Evolutionary conservation across 2,888 invertebrate genomes (phyloP).

Genomic region (Hydraecia micacea): DNA sequence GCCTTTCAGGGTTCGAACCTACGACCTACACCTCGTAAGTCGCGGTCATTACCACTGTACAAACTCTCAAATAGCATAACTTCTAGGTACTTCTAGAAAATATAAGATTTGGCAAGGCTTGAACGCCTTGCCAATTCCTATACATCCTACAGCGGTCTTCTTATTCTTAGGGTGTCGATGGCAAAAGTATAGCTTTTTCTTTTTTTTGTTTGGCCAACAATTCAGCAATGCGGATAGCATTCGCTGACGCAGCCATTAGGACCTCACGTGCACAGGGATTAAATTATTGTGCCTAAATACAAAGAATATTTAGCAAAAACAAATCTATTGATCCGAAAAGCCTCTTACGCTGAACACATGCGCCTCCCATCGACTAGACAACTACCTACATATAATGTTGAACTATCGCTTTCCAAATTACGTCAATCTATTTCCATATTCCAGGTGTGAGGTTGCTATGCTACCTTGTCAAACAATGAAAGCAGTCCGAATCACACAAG

Average conservation of each 20-base stretch:
- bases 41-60: too few relatives aligned
- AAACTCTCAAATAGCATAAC: not conserved
- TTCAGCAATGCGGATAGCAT: not conserved
- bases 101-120: not conserved
- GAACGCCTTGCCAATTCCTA: not conserved
- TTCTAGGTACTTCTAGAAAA: not conserved
- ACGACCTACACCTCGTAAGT: not conserved
- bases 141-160: too few relatives aligned
- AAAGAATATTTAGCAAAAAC: not conserved
- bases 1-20: not conserved
- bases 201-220: not conserved
- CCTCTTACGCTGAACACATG: not conserved
- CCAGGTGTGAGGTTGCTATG: slow-evolving; percentile 4
- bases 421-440: not conserved
- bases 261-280: not conserved
- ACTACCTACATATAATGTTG: not conserved
- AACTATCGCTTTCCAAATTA: not conserved
- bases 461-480: slow-evolving; percentile 13
- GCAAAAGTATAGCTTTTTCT: not conserved
- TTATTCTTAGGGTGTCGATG: too few relatives aligned
- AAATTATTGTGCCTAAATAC: not conserved
- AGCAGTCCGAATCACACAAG: not conserved
- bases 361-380: not conserved
- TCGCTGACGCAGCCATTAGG: not conserved
- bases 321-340: not conserved